These are phyloP conservation scores for Disparrhopalites patrizii DNA, from an alignment of 2,888 invertebrate species.

Conservation along the genomic window DNA sequence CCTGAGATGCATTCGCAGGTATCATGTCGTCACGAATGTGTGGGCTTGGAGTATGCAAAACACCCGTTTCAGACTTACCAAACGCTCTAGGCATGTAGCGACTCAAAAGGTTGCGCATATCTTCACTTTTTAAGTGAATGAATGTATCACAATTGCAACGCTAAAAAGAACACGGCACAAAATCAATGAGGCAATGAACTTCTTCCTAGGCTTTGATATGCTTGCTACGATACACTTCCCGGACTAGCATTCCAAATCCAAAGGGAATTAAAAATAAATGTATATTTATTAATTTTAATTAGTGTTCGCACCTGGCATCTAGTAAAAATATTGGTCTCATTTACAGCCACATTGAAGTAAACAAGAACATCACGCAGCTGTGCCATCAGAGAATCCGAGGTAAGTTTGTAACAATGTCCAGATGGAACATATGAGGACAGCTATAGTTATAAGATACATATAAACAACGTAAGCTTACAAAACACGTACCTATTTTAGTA, in stretches of 20 bases:
- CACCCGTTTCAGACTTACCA: not conserved
- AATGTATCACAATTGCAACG: constrained; percentile 22
- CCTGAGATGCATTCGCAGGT: not conserved
- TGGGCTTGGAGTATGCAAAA: not conserved
- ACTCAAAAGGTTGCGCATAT: constrained; percentile 14
- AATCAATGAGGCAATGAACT: too few species aligned
- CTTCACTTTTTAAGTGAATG: constrained; percentile 6
- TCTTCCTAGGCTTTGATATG: too few species aligned
- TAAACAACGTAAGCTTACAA: not conserved
- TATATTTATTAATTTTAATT: not conserved
- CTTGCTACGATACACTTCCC: too few species aligned
- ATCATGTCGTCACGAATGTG: constrained; percentile 14
- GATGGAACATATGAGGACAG: constrained; percentile 56
- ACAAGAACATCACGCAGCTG: constrained; percentile 65
- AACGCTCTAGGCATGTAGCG: not conserved
- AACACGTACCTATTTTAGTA: too few species aligned
- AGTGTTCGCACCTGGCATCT: constrained; percentile 62
- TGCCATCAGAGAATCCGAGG: constrained; percentile 57
- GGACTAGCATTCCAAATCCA: too few species aligned
- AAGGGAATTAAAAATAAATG: too few species aligned
- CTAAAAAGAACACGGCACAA: too few species aligned
- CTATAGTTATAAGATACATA: constrained; percentile 30
- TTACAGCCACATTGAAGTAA: constrained; percentile 63
- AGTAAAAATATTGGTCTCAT: constrained; percentile 64
- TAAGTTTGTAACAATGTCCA: constrained; percentile 59